Conservation (phyloP, 2,113 vertebrate species). For the Monarcha castaneiventris region DNA sequence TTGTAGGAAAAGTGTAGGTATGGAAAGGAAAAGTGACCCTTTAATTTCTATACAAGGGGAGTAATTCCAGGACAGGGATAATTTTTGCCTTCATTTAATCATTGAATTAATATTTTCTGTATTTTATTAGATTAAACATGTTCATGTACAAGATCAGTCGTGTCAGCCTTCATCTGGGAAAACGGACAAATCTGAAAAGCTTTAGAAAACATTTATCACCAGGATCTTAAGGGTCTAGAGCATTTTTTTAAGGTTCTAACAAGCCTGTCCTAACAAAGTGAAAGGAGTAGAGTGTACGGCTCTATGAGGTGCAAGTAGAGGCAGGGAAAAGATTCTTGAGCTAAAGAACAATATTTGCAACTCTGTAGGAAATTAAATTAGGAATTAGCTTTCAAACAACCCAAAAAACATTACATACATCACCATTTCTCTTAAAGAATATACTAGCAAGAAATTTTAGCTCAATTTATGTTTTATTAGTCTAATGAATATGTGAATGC, state of each 20-base stretch:
- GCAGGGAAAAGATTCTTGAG: not conserved
- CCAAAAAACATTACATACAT: not conserved
- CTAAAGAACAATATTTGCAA: not conserved
- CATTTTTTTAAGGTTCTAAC: not conserved
- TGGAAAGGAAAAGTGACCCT: not conserved
- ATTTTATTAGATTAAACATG: not conserved
- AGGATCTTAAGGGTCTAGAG: not conserved
- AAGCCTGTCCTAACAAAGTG: not conserved
- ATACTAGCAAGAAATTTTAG: not conserved
- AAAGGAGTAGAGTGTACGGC: not conserved
- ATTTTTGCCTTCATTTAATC: not conserved
- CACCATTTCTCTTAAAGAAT: not conserved
- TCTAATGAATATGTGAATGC: not conserved
- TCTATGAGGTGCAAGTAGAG: not conserved
- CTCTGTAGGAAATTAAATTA: not conserved
- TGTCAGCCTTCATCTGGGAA: not conserved
- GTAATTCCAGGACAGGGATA: not conserved
- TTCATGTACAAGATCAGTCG: not conserved
- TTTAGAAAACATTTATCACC: not conserved
- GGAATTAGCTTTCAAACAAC: not conserved
- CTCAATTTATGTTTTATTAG: not conserved
- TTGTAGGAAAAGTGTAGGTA: not conserved
- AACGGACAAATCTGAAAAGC: not conserved
- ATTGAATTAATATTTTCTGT: not conserved
- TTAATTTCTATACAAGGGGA: not conserved